Conservation (phyloP, 2,113 vertebrate genomes). For the Connochaetes taurinus region DNA sequence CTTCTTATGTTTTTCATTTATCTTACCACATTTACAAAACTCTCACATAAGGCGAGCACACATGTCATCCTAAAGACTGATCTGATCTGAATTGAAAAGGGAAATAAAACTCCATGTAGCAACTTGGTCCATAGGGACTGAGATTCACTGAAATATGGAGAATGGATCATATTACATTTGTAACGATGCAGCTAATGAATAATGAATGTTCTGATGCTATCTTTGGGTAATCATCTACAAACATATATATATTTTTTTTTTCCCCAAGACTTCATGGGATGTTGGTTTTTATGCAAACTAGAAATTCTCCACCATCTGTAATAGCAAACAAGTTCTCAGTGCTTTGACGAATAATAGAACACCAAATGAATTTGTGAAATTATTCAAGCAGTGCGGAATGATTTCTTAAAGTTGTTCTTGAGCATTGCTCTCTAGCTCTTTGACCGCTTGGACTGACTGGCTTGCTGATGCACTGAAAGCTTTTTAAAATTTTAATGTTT, state of each 20-base stretch:
- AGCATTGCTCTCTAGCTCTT: not conserved
- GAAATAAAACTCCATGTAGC: not conserved
- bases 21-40: not conserved
- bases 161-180: slow-evolving; percentile 8
- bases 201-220: not conserved
- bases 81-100: not conserved
- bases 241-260: not conserved
- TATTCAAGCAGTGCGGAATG: not conserved
- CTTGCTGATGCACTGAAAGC: not conserved
- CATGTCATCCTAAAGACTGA: not conserved
- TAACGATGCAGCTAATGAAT: slow-evolving; percentile 17
- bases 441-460: not conserved
- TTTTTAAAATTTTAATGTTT: not conserved
- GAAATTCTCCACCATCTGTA: slow-evolving; percentile 2
- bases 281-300: slow-evolving; percentile 42
- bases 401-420: not conserved
- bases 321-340: not conserved
- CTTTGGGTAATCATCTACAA: slow-evolving; percentile 21
- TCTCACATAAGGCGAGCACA: not conserved
- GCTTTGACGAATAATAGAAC: not conserved
- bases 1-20: not conserved
- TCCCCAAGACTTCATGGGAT: not conserved
- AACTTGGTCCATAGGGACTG: not conserved
- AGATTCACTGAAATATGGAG: not conserved
- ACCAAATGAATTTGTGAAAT: not conserved